Percentiles rank a stretch among this genome's conserved stretches.
Evolutionary conservation across 2,797 vertebrate species (phyloP).

Genomic region (Propithecus perrieri): DNA sequence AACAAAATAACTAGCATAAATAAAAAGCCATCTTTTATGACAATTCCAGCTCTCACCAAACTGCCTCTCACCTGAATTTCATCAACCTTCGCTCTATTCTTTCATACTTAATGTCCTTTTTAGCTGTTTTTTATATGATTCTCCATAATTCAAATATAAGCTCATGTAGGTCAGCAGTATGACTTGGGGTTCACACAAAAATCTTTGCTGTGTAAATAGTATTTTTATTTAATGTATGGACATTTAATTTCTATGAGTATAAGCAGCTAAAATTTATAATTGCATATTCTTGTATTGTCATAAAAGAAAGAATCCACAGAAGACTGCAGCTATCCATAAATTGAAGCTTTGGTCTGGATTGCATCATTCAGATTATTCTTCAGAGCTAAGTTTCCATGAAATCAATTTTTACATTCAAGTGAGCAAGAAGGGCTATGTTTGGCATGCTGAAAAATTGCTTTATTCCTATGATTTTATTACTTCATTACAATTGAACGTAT

Average conservation of each 20-base stretch:
- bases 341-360: slow-evolving; percentile 45
- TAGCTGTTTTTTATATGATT: neutral
- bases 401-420: slow-evolving; percentile 45
- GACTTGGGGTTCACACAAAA: neutral
- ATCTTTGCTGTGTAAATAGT: neutral
- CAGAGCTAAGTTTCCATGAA: slow-evolving; percentile 49
- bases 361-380: slow-evolving; percentile 45
- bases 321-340: slow-evolving; percentile 8
- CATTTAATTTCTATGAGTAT: neutral
- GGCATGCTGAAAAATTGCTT: neutral
- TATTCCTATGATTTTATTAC: neutral
- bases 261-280: neutral
- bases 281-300: slow-evolving; percentile 28
- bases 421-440: neutral
- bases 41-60: neutral
- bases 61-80: neutral
- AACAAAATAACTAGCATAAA: slow-evolving; percentile 70
- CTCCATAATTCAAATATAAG: neutral
- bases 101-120: neutral
- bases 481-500: neutral
- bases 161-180: neutral
- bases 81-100: neutral
- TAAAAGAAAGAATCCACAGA: slow-evolving; percentile 60
- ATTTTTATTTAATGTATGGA: neutral
- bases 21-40: neutral